Evolutionary conservation across 2,113 vertebrate genomes (phyloP).

Genomic region (Stomatorhinus ivindoensis): DNA sequence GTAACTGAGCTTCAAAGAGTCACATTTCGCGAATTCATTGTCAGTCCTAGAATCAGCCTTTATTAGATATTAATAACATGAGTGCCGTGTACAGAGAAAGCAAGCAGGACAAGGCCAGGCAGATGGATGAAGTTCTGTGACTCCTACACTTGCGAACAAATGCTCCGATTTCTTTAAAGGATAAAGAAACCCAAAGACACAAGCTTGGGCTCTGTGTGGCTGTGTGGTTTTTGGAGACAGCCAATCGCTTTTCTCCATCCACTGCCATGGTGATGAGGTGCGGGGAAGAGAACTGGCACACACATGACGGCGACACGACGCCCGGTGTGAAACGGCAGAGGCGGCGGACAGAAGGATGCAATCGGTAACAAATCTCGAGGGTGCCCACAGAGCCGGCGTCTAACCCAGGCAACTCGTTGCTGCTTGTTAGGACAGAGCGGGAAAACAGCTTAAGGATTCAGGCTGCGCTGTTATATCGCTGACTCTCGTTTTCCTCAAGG

Average conservation of each 20-base stretch:
- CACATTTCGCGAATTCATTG: slow-evolving; percentile 18
- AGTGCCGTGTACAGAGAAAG: neutral
- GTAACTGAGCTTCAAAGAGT: slow-evolving; percentile 20
- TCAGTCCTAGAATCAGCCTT: slow-evolving; percentile 19
- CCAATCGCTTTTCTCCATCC: neutral
- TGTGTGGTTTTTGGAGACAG: neutral
- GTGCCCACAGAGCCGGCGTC: neutral
- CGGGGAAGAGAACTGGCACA: neutral
- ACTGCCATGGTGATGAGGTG: neutral
- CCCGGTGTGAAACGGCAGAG: neutral
- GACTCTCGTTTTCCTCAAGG: neutral
- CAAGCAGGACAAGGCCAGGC: neutral
- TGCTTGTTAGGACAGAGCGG: neutral
- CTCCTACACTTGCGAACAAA: neutral
- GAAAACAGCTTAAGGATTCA: neutral
- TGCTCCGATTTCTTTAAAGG: neutral
- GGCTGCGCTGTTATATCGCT: neutral
- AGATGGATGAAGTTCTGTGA: neutral
- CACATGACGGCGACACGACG: neutral
- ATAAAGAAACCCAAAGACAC: neutral
- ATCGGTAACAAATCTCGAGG: slow-evolving; percentile 11
- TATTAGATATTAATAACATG: slow-evolving; percentile 18
- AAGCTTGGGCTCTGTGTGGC: neutral
- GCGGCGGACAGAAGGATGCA: neutral
- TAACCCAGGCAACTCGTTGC: neutral